phyloP scores from a whole-genome alignment of 1,140 invertebrate genomes.

The Forficula auricularia region DNA sequence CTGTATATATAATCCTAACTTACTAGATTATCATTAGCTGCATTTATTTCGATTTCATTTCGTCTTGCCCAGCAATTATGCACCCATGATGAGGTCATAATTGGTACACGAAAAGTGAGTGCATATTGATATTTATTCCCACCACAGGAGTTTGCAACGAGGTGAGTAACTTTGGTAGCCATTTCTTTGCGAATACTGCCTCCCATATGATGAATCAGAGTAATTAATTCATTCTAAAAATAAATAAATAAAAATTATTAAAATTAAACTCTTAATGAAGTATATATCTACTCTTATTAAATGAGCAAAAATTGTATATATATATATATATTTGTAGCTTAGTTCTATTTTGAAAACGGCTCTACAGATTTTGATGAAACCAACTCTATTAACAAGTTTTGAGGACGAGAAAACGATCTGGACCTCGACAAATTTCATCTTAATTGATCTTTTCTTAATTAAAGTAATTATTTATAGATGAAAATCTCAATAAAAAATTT shows the following conservation, averaged over 20 bases:
- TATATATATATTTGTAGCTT: neutral
- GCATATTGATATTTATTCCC: conserved; percentile 79
- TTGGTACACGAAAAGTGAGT: conserved; percentile 68
- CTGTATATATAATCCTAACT: too few species aligned
- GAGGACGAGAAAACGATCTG: too few species aligned
- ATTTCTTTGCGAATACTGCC: conserved; percentile 82
- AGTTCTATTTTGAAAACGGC: neutral
- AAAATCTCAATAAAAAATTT: too few species aligned
- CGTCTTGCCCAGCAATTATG: conserved; percentile 62
- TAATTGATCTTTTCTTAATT: too few species aligned
- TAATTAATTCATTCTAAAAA: conserved; percentile 58
- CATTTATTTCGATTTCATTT: conserved; percentile 45
- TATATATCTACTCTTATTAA: neutral
- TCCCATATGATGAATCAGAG: conserved; percentile 83
- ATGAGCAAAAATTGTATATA: neutral
- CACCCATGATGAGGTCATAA: conserved; percentile 78
- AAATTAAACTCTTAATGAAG: neutral
- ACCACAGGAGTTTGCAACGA: conserved; percentile 69
- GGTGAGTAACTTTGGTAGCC: conserved; percentile 71
- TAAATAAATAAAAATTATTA: conserved; percentile 14
- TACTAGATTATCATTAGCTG: conserved; percentile 50
- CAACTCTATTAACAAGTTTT: neutral
- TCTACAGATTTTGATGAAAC: neutral
- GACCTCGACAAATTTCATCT: too few species aligned
- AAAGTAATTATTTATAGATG: too few species aligned